Base-by-base conservation (phyloP, 2,888 invertebrate species). In the Apamea crenata region DNA sequence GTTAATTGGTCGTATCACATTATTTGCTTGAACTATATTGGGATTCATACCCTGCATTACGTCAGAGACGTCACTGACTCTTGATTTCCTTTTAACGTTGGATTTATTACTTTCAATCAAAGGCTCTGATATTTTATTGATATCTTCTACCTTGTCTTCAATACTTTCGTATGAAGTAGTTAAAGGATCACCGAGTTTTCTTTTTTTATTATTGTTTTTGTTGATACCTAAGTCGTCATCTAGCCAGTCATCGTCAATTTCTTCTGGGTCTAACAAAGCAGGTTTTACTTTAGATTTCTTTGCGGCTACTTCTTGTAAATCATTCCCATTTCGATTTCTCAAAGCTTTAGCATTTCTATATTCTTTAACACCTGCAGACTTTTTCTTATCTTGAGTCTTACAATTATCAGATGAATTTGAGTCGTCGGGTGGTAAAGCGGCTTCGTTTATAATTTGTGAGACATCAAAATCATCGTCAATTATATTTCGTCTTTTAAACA, bases 181-280 rank as follows among this genome's bases (percentile, higher is more conserved):
- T 6, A 96, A 82, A 25, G 96, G 96, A 88, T 97, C 96, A 73
- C 88, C 94, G 0, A 96, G 91, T 93, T 96, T 97, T 87, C 97
- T 91, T 83, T 96, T 97, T 76, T 97, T 97, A 81, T 40, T 40
- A 40, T 96, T 97, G 76, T 91, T 93, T 83, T 93, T 95, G 71
- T 92, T 97, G n/a, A 90, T 87, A 2, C 97, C 97, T 14, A 99
- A 81, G 94, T 99, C 99, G 88, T 99, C 98, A 36, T 99, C 98
- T 32, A 99, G 95, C 99, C 99, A 99, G 94, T 98, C 98, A 87
- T 98, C 98, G 44, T 97, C 98, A 1, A 98, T 96, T 88, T 99
- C 98, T 29, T 98, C 97, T 0, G 97, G 97, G 50, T 97, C 95
- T 53, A 99, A 92, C 44, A 99, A 97, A 2, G 98, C 98, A 40